Evolutionary conservation across 2,888 invertebrate genomes (phyloP), one percentile per base, ranked within the genome.

Genomic region (Chloroclysta siterata): DNA sequence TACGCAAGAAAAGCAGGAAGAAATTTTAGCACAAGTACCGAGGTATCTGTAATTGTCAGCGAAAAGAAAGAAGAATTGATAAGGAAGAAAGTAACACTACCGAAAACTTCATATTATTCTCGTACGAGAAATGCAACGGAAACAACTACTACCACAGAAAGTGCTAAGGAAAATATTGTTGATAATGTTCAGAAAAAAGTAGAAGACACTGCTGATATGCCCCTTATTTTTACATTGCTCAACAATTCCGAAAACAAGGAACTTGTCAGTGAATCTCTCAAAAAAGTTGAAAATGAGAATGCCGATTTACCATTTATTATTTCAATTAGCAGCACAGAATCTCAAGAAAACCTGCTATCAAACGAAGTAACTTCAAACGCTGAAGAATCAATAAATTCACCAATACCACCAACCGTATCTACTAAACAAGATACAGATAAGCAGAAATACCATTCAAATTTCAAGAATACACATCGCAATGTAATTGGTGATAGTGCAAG

Each of bases 381-480:
- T 0, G 81, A 83, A 63, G 83, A 83, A 66, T 80, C 74, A 64
- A 83, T 84, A 74, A 81, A 78, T 47, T 80, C 79, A 59, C 74
- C 82, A 28, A 54, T 78, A 44, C 65, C 76, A 33, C 72, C 82
- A 33, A 81, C 84, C n/a, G 67, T 70, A 53, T 58, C 73, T 54
- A 60, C 72, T 17, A 77, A 72, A 60, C 57, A 70, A 50, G 81
- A 82, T 28, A 53, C 62, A 22, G 82, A 82, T 44, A 88, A 84
- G 55, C 79, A 82, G 63, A 91, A 86, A 72, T 92, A 87, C 65
- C 92, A 91, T 57, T 81, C 91, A 7, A 90, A 84, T 71, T 91
- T 83, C 58, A 90, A 88, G 71, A 82, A 88, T 47, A 72, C 79
- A 22, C 79, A 75, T 52, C 63, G 77, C 28, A 78, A 74, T 10